Conservation (phyloP, 2,797 vertebrate species). For the Gallinago solitaria region DNA sequence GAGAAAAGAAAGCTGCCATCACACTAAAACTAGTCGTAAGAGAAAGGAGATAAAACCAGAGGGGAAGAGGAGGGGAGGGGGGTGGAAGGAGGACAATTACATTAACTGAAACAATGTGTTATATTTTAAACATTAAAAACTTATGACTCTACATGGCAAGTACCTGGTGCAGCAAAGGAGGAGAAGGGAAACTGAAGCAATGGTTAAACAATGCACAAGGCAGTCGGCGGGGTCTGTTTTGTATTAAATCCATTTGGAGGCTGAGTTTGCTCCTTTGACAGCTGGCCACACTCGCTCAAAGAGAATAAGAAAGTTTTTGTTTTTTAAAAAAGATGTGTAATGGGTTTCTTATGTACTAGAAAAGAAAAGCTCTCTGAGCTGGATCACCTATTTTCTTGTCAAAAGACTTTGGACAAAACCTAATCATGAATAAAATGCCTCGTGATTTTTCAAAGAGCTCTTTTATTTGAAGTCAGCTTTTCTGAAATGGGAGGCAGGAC, state of each 20-base stretch:
- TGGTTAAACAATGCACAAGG: constrained; percentile 66
- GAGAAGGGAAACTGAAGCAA: constrained; percentile 45
- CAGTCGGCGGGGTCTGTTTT: constrained; percentile 37
- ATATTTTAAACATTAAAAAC: constrained; percentile 55
- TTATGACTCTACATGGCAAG: constrained; percentile 39
- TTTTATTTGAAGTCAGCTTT: constrained; percentile 72
- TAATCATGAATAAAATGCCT: constrained; percentile 77
- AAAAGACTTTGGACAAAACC: constrained; percentile 78
- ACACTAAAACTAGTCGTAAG: background rate
- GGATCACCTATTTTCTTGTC: constrained; percentile 82
- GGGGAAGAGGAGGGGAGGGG: background rate
- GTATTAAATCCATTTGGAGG: constrained; percentile 65
- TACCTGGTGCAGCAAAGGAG: constrained; percentile 21
- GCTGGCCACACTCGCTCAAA: constrained; percentile 73
- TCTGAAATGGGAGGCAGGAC: constrained; percentile 58
- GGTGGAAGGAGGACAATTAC: background rate
- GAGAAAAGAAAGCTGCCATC: background rate
- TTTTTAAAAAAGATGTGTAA: constrained; percentile 73
- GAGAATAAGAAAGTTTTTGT: constrained; percentile 59
- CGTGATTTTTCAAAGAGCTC: constrained; percentile 73
- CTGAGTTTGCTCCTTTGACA: constrained; percentile 71
- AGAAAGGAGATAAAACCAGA: background rate
- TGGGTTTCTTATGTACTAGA: constrained; percentile 78
- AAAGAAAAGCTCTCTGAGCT: constrained; percentile 70
- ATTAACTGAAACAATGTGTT: constrained; percentile 52